Evolutionary conservation across 2,797 vertebrate species (phyloP), one percentile per base, ranked within the genome.

Genomic region (Gymnothorax reevesii): DNA sequence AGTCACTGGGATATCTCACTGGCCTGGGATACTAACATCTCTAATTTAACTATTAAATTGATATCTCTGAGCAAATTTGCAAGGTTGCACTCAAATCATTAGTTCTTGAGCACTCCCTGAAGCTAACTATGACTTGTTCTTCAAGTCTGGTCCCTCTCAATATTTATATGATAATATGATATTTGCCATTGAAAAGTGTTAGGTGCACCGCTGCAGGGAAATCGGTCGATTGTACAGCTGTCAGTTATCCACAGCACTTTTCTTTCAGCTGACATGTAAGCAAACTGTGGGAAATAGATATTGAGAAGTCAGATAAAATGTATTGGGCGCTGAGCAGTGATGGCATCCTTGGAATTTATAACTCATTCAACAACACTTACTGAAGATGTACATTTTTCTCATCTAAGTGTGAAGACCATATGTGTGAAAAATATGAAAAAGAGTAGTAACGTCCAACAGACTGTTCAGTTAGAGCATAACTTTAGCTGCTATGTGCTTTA

Each of bases 1-100:
- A 93, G 91, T 94, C 88, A 83, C 86, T 89, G 83, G n/a, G 75
- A 85, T 64, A 57, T 83, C 55, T 55, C 62, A 17, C 80, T 64
- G 85, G 83, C 82, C 86, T 75, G 54, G 85, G 77, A 69, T 87
- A 87, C 88, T 84, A 83, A 82, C 62, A 55, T 52, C 54, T 55
- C 79, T 83, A 84, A 73, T n/a, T 79, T 17, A 84, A 77, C 84
- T 62, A 75, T 54, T 59, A 52, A 59, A 75, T 27, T 60, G 60
- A 85, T 57, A 57, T 83, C 75, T 59, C 33, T 33, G 57, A 82
- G 27, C 60, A 82, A 82, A 42, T 79, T 55, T 66, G 52, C 57
- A 71, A 87, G 15, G 15, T 64, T 82, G 69, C 49, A n/a, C 62
- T 33, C 49, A 80, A 55, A 80, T 55, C 49, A 80, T 27, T 79